These are phyloP conservation scores for Norana najaformis DNA, from an alignment of 2,888 invertebrate species.

Conservation along the genomic window DNA sequence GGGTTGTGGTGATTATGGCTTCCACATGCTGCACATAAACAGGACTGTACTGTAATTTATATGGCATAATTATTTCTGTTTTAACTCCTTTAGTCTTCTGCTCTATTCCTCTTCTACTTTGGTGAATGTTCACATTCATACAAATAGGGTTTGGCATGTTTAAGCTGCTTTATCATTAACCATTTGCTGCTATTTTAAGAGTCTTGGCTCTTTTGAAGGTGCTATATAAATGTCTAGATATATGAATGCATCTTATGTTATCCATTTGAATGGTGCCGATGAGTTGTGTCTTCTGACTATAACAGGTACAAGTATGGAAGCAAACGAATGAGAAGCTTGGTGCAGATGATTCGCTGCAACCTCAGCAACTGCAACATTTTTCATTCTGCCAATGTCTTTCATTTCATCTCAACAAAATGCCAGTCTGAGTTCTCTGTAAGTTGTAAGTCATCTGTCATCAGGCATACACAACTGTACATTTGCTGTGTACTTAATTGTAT, in stretches of 20 bases:
- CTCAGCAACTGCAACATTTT: slow-evolving; percentile 17
- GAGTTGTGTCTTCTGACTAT: not conserved
- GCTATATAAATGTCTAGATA: not conserved
- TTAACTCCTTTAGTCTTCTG: no score
- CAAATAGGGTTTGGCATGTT: no score
- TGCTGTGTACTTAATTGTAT: not conserved
- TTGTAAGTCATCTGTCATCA: not conserved
- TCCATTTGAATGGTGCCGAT: not conserved
- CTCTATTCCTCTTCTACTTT: no score
- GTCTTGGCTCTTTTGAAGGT: no score
- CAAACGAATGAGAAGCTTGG: slow-evolving; percentile 18
- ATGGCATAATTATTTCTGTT: no score
- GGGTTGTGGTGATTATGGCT: no score
- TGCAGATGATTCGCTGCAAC: not conserved
- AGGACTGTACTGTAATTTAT: no score
- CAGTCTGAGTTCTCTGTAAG: not conserved
- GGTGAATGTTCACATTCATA: no score
- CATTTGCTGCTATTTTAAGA: no score
- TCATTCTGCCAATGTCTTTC: not conserved
- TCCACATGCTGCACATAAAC: no score
- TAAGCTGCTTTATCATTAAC: no score
- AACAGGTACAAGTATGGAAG: slow-evolving; percentile 24
- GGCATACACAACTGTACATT: no score
- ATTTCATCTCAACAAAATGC: not conserved
- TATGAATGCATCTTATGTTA: not conserved